These are phyloP conservation scores for Papio anubis DNA, from an alignment of 2,113 vertebrate genomes.

Conservation along the genomic window DNA sequence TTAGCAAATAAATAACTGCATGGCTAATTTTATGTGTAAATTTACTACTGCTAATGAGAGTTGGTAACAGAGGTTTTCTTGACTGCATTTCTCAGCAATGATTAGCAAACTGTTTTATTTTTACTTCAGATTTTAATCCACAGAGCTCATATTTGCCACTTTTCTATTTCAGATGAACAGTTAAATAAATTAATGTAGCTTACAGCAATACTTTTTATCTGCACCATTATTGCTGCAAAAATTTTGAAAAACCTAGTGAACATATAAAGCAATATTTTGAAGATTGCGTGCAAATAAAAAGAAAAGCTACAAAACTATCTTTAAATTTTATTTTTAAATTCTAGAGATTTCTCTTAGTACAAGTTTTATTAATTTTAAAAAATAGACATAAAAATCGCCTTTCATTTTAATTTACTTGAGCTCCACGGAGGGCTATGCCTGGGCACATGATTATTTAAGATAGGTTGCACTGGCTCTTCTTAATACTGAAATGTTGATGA, in stretches of 20 bases:
- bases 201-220: conserved; percentile 32
- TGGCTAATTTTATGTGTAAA: conserved; percentile 3
- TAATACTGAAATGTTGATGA: not conserved
- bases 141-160: not conserved
- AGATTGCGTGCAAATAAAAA: conserved; percentile 60
- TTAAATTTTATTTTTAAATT: conserved; percentile 68
- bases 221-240: conserved; percentile 14
- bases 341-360: not conserved
- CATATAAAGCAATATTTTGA: conserved; percentile 46
- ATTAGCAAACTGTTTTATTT: not conserved
- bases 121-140: conserved; percentile 29
- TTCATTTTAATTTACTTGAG: not conserved
- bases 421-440: not conserved
- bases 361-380: not conserved
- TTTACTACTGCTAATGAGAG: not conserved
- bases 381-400: not conserved
- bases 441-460: not conserved
- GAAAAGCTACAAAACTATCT: conserved; percentile 67
- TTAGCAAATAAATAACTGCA: conserved; percentile 35
- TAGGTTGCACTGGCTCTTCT: not conserved
- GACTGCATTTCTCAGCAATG: conserved; percentile 6
- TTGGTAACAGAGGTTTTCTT: not conserved
- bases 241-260: conserved; percentile 36
- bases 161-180: not conserved
- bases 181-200: conserved; percentile 8